A percentile compares a stretch with the other conserved stretches of the same genome.
These are phyloP conservation scores for Porites cylindrica DNA, from an alignment of 92 coral and sea anemone genomes.

Conservation along the genomic window DNA sequence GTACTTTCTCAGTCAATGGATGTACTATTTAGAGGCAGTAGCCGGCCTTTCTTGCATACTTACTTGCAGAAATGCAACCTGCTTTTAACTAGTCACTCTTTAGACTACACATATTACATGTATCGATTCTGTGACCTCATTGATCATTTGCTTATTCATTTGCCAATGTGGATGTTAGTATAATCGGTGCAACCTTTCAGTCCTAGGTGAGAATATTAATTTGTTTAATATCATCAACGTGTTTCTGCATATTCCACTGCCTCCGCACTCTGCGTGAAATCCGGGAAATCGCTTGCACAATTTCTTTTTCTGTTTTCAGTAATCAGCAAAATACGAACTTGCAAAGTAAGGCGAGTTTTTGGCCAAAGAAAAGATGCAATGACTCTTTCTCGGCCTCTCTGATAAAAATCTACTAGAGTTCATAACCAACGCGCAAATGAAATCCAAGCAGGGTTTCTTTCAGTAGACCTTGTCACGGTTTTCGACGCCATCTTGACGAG, in stretches of 20 bases:
- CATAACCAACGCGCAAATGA: not conserved
- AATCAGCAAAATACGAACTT: not conserved
- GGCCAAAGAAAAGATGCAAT: not conserved
- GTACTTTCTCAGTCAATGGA: no score
- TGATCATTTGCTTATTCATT: not conserved
- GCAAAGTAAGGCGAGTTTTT: not conserved
- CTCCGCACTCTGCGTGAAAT: not conserved
- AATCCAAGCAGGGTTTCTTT: not conserved
- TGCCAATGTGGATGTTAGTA: not conserved
- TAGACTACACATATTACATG: not conserved
- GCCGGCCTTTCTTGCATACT: no score
- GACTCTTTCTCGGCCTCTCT: not conserved
- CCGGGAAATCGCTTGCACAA: constrained; percentile 1
- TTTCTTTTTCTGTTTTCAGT: no score
- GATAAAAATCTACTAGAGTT: not conserved
- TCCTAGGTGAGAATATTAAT: not conserved
- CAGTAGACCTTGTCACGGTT: not conserved
- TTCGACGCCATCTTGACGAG: no score
- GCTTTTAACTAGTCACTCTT: not conserved
- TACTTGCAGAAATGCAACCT: no score
- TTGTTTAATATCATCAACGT: not conserved
- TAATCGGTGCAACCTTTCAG: no score
- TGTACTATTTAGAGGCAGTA: no score
- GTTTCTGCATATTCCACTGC: constrained; percentile 3
- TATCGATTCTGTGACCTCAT: not conserved